Evolutionary conservation across 2,113 vertebrate species (phyloP).

Genomic region (Cyanistes caeruleus): DNA sequence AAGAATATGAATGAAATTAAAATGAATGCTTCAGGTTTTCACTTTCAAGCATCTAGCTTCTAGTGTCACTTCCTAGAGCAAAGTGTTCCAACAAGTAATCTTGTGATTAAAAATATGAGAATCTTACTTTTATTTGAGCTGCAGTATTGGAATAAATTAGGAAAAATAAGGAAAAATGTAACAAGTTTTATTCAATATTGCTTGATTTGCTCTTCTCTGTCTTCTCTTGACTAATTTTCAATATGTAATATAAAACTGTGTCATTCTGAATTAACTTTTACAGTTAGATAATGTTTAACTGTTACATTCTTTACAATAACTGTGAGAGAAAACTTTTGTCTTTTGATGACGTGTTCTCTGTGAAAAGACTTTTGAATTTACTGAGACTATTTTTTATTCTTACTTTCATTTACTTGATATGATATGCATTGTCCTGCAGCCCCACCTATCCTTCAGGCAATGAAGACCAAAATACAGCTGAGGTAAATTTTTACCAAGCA

Average conservation of each 20-base stretch:
- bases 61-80: not conserved
- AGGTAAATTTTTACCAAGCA: not conserved
- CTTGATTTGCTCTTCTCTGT: not conserved
- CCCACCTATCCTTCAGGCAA: not conserved
- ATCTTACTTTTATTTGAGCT: not conserved
- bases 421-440: rapidly evolving
- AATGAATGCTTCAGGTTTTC: not conserved
- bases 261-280: not conserved
- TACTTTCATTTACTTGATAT: not conserved
- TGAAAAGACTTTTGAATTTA: not conserved
- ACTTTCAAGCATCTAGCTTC: not conserved
- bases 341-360: not conserved
- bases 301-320: not conserved
- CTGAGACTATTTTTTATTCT: not conserved
- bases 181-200: not conserved
- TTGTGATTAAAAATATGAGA: not conserved
- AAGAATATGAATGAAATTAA: not conserved
- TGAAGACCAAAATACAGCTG: not conserved
- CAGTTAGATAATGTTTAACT: not conserved
- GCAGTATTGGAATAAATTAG: not conserved
- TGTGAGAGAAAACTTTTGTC: not conserved
- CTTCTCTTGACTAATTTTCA: not conserved
- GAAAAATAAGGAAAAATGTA: not conserved
- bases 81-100: not conserved
- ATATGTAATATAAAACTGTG: not conserved